Evolutionary conservation across 2,888 invertebrate genomes (phyloP).

Genomic region (Andrena bucephala): DNA sequence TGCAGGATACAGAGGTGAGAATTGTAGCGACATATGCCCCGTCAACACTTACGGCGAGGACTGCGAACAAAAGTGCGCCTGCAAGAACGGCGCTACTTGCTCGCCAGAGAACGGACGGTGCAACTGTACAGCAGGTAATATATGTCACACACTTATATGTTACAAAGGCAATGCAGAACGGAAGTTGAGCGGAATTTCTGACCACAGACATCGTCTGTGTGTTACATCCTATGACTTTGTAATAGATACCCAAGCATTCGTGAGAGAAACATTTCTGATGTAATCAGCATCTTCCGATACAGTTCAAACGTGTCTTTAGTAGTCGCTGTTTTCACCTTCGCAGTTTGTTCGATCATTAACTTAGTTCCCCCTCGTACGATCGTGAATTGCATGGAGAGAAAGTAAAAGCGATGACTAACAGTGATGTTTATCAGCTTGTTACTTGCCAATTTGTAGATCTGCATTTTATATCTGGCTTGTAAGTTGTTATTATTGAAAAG

Average conservation of each 20-base stretch:
- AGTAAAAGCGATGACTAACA: conserved; percentile 9
- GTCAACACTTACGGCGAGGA: conserved; percentile 92
- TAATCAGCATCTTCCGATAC: conserved; percentile 38
- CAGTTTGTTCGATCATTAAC: conserved; percentile 16
- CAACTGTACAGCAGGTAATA: conserved; percentile 89
- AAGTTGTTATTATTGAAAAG: no score
- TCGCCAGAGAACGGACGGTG: conserved; percentile 93
- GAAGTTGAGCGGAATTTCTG: neutral
- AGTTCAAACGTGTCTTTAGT: neutral
- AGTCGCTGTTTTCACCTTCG: neutral
- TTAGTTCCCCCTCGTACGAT: conserved; percentile 14
- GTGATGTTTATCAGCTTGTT: conserved; percentile 16
- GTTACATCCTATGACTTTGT: neutral
- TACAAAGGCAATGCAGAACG: neutral
- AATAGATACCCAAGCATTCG: neutral
- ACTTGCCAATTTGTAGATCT: conserved; percentile 1
- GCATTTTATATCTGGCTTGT: neutral
- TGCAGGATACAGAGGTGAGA: conserved; percentile 91
- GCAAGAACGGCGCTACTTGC: conserved; percentile 92
- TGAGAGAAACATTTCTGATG: conserved; percentile 17
- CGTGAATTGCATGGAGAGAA: conserved; percentile 39
- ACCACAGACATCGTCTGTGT: neutral
- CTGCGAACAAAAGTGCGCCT: conserved; percentile 92
- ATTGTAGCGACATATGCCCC: conserved; percentile 91
- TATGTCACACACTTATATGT: neutral